These are phyloP conservation scores for Oceanodroma tethys DNA, from an alignment of 2,113 vertebrate genomes.

Conservation along the genomic window DNA sequence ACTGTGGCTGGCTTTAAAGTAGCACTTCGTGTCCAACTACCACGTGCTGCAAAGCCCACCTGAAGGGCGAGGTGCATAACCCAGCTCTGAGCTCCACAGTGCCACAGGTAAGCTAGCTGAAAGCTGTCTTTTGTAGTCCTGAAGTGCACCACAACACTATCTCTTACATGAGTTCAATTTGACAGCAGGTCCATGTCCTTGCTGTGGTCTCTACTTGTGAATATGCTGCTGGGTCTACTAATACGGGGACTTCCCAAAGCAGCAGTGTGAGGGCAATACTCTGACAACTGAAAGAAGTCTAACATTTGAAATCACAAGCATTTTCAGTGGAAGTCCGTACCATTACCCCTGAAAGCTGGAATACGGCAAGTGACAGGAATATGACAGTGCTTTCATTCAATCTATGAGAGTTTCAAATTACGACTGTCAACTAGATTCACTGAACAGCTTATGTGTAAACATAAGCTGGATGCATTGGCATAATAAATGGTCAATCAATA, in stretches of 20 bases:
- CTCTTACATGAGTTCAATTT: not conserved
- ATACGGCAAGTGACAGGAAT: not conserved
- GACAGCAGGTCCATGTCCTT: not conserved
- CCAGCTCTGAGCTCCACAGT: not conserved
- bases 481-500: conserved; percentile 33
- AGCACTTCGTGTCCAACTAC: not conserved
- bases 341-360: not conserved
- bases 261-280: not conserved
- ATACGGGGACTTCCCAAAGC: not conserved
- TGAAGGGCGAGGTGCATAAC: not conserved
- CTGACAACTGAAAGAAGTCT: not conserved
- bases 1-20: not conserved
- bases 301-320: not conserved
- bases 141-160: not conserved
- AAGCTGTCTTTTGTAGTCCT: not conserved
- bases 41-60: not conserved
- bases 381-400: not conserved
- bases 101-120: not conserved
- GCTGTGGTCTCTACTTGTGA: not conserved
- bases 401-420: not conserved
- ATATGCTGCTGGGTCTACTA: not conserved
- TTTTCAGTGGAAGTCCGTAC: not conserved
- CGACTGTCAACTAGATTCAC: not conserved
- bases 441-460: conserved; percentile 10
- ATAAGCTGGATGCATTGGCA: conserved; percentile 27